phyloP scores from a whole-genome alignment of 2,888 invertebrate genomes.

The Phlogophora meticulosa region DNA sequence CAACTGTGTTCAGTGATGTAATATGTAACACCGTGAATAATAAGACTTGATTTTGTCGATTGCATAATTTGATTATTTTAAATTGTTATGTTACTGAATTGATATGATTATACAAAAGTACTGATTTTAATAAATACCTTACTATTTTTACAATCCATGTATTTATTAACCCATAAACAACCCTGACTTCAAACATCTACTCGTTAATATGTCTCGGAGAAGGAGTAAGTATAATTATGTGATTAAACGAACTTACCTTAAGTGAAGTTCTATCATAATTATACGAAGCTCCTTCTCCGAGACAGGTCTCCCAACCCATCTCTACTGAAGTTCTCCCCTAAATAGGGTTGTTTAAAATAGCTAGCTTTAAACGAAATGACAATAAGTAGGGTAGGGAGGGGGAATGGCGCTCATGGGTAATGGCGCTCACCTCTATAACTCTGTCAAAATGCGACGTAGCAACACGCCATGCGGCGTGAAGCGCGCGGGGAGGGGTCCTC shows the following conservation, averaged over 20 bases:
- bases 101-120: too few species aligned
- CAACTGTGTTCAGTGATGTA: slow-evolving; percentile 5
- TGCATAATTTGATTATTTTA: background rate
- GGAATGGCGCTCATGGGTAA: too few species aligned
- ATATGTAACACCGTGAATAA: slow-evolving; percentile 13
- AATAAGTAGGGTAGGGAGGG: too few species aligned
- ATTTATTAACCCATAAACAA: slow-evolving; percentile 6
- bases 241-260: too few species aligned
- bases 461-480: too few species aligned
- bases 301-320: slow-evolving; percentile 8
- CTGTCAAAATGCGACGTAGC: too few species aligned
- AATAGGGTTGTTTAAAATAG: slow-evolving; percentile 5
- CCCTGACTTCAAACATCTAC: slow-evolving; percentile 15
- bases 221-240: slow-evolving; percentile 11
- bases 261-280: too few species aligned
- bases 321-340: background rate
- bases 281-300: slow-evolving; percentile 5
- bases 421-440: too few species aligned
- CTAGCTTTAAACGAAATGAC: slow-evolving; percentile 2
- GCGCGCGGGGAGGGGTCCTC: too few species aligned
- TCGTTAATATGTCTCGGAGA: slow-evolving; percentile 2
- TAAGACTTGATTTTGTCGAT: background rate
- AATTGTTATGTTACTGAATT: background rate
- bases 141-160: background rate
- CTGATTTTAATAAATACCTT: slow-evolving; percentile 1